Base-by-base conservation (phyloP, 2,113 vertebrate genomes). In the Callithrix jacchus region DNA sequence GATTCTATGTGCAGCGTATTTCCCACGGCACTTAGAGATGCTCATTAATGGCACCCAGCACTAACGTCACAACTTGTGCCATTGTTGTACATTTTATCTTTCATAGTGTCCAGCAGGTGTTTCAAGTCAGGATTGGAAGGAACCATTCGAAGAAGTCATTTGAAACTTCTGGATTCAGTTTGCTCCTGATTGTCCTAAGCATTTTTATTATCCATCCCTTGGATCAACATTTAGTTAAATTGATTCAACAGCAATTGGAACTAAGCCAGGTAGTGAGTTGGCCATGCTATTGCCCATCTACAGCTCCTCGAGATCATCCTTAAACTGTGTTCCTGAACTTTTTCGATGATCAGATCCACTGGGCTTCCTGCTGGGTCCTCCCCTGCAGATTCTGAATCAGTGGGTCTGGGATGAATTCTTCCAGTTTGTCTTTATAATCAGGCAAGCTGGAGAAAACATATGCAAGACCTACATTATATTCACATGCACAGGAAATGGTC, bases 1-100 rank as follows among this genome's bases (percentile, higher is more conserved):
- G 37, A n/a, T 20, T 32, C 37, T 10, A 0, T 3, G 12, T 11
- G 4, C 8, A 35, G 32, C 0, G 0, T 45, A 4, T 4, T 64
- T 54, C 12, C 90, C 32, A 3, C 11, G 1, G n/a, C 23, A 8
- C 32, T 25, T 73, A n/a, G 9, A 47, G 21, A 32, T 10, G 6
- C 18, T 47, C 45, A 18, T 45, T 37, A 17, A 30, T 2, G 7
- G 14, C 13, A 37, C 37, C 18, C 13, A 76, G 47, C 37, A 13
- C 7, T 25, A 35, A 7, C 6, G 52, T 3, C 12, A 5, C 18
- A 2, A 40, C 30, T 47, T 17, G 11, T 4, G 20, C 11, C 42
- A 18, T 21, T 11, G 9, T 13, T 42, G 42, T 66, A 3, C 27
- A 12, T 90, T 49, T 81, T 73, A 27, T 37, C 71, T 85, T 54